Evolutionary conservation across 2,113 vertebrate species (phyloP), one percentile per base, ranked within the genome.

Genomic region (Amazona vittata): DNA sequence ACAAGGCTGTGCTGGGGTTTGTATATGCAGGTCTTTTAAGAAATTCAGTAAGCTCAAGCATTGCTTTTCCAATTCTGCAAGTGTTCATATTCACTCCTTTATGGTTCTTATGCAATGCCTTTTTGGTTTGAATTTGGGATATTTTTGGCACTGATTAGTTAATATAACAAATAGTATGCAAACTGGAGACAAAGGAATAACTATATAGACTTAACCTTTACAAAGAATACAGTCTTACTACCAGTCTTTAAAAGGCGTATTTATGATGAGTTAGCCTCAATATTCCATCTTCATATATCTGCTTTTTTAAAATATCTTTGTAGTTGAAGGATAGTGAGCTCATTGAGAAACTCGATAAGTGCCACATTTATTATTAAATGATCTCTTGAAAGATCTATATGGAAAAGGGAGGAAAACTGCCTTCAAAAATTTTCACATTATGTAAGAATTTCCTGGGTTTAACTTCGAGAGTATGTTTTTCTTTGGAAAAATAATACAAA

Each of bases 21-120:
- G 10, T 26, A 77, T 59, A n/a, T 28, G 15, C 3, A 18, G 5
- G 11, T 53, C 7, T 7, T 69, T 83, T 73, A 52, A 62, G 80
- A 77, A 47, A 17, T 69, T 62, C 33, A 53, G 8, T 70, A 37
- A 46, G 12, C 39, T 86, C 11, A 47, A 76, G 4, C 10, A 41
- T 16, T 52, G 5, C 12, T 28, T 74, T 89, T 71, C 19, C 12
- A 21, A 20, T 26, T 69, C 67, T 73, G 19, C 15, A 63, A 46
- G 10, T 0, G 2, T 41, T 60, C 18, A 18, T 33, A 46, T 73
- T 55, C 5, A 10, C 6, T 60, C 9, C 13, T 4, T 89, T 60
- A 33, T 0, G 3, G 13, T 6, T 80, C 11, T 39, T 68, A 50
- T 17, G 2, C 15, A 26, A 60, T 49, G 29, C 6, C 0, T n/a